These are phyloP conservation scores for Microplitis demolitor DNA, from an alignment of 1,140 invertebrate species.

Conservation along the genomic window DNA sequence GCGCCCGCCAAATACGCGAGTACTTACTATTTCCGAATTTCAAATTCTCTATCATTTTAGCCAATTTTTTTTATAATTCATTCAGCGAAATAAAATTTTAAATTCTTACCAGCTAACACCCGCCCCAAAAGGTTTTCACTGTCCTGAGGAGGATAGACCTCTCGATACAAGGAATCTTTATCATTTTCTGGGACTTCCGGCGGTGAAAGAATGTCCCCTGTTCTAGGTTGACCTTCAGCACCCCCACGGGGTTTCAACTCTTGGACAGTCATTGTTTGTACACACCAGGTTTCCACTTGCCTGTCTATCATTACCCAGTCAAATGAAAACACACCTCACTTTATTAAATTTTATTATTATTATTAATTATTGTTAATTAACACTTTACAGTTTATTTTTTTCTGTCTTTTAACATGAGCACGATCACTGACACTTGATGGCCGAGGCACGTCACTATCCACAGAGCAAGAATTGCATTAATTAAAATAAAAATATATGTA, in stretches of 20 bases:
- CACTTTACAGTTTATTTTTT: background rate
- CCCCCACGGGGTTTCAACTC: constrained; percentile 55
- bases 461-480: background rate
- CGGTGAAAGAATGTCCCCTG: constrained; percentile 51
- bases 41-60: no score
- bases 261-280: constrained; percentile 56
- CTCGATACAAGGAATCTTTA: constrained; percentile 39
- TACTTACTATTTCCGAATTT: constrained; percentile 3
- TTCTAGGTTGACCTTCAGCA: constrained; percentile 47
- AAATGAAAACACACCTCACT: background rate
- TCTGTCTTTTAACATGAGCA: no score
- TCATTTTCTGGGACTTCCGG: constrained; percentile 49
- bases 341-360: background rate
- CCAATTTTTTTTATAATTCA: constrained; percentile 3
- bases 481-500: background rate
- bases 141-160: constrained; percentile 43
- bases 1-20: constrained; percentile 18
- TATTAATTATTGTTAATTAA: background rate
- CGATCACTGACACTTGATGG: background rate
- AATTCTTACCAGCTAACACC: constrained; percentile 57
- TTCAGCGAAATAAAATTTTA: background rate
- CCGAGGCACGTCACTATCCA: no score
- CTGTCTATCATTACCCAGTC: constrained; percentile 38
- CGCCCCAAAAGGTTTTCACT: constrained; percentile 60
- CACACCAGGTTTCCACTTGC: constrained; percentile 41